phyloP scores from a whole-genome alignment of 2,797 vertebrate genomes.

The Salmo trutta region DNA sequence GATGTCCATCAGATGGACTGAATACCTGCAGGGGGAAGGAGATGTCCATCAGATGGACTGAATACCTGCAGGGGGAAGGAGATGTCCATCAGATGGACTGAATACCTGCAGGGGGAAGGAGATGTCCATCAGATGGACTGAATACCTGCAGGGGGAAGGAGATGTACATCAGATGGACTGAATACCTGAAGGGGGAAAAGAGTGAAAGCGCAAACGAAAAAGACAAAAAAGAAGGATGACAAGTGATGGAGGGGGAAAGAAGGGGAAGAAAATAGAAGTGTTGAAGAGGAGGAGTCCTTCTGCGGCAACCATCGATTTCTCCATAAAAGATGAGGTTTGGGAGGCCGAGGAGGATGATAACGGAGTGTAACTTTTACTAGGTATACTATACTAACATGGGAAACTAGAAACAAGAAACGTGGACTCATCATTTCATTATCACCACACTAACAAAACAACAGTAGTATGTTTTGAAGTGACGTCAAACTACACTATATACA shows the following conservation, averaged over 20 bases:
- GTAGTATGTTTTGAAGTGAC: neutral
- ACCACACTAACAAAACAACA: neutral
- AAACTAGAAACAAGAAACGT: neutral
- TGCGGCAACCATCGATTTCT: conserved; percentile 52
- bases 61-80: too few relatives aligned
- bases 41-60: too few relatives aligned
- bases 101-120: too few relatives aligned
- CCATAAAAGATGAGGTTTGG: conserved; percentile 8
- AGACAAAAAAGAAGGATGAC: conserved; percentile 46
- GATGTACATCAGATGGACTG: too few relatives aligned
- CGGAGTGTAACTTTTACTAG: neutral
- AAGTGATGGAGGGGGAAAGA: conserved; percentile 44
- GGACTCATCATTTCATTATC: neutral
- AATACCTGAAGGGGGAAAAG: conserved; percentile 13
- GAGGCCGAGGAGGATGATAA: neutral
- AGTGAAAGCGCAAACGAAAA: conserved; percentile 29
- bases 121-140: too few relatives aligned
- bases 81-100: too few relatives aligned
- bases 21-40: too few relatives aligned
- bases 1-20: too few relatives aligned
- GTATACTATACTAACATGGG: neutral
- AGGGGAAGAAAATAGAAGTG: conserved; percentile 41
- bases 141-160: too few relatives aligned
- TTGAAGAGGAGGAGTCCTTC: conserved; percentile 81
- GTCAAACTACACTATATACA: neutral